Evolutionary conservation across 2,113 vertebrate genomes (phyloP), one percentile per base, ranked within the genome.

Genomic region (Climacteris rufus): DNA sequence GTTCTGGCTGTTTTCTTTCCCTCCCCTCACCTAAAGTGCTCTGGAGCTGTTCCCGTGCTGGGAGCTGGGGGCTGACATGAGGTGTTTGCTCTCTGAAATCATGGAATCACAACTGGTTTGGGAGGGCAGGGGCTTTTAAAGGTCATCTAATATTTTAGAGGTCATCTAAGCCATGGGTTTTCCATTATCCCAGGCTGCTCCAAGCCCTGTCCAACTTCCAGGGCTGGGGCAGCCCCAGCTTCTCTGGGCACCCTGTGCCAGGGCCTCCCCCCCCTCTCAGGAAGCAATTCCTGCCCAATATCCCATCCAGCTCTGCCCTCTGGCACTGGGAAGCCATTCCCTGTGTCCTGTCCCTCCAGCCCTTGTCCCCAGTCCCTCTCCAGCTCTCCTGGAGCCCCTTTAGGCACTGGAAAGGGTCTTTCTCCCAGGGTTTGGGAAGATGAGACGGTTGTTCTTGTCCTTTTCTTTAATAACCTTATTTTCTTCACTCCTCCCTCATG

Each of bases 321-420:
- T 42, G 30, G 7, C 52, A 50, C 0, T 86, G 61, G 61, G 7
- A 57, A 70, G 40, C 49, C 65, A 31, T 71, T 79, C 40, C 57
- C 28, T 71, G 49, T 0, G 0, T 56, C 13, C 42, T 80, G 49
- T 35, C 49, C 57, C 64, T 61, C 4, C 15, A 4, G 0, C 0
- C 45, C 57, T 49, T 49, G 49, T 63, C 85, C 65, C n/a, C 1
- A 54, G 49, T 6, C 56, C 24, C 13, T 63, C 30, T 22, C 1
- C 65, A 54, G n/a, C 49, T 63, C n/a, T 63, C 56, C 40, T 63
- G 57, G 49, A 71, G 20, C n/a, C 24, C n/a, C 74, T 79, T 15
- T 1, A 10, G 56, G 20, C 8, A 0, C 49, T 54, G 56, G 0
- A 0, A 35, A 7, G 2, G n/a, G 16, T 47, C 42, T 13, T 42